Evolutionary conservation across 2,888 invertebrate genomes (phyloP), one percentile per base, ranked within the genome.

Genomic region (Linyphia triangularis): DNA sequence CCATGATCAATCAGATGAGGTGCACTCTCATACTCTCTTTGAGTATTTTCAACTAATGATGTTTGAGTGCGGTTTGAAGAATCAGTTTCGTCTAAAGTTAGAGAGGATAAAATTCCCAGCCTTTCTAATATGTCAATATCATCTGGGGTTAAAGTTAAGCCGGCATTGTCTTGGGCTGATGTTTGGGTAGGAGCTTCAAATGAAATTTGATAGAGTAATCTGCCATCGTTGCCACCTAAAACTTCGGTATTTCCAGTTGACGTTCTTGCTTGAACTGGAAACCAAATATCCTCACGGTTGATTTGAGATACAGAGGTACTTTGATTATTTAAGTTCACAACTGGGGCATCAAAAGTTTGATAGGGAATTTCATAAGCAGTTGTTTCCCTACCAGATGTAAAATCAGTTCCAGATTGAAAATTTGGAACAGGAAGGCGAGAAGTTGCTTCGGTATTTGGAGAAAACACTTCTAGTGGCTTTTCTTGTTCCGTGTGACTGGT

Each of bases 71-170:
- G 7, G 26, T 79, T 81, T 37, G 37, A 26, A 37, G 63, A 26
- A 26, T 30, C 33, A 33, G 7, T 3, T 6, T 59, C 16, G 16
- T 86, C 73, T 5, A 81, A 13, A 19, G 37, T 43, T 10, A 82
- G 22, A n/a, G 86, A 73, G 13, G 86, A 88, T 0, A 88, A 28
- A 28, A 88, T 88, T 33, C 86, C 86, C 2, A 88, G 24, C 40
- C 65, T 88, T 40, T 81, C 81, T 19, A 88, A 22, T 19, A 88
- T 73, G n/a, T 81, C 86, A 59, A 88, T 82, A 24, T 88, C 86
- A 57, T 88, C 86, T 26, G 19, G 33, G 2, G 86, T 88, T 28
- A 88, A 61, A 22, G 43, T 57, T 37, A 72, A 28, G 9, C 65
- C 73, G 3, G 72, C 30, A 10, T 26, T 26, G 5, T 22, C 59